Percentiles rank a stretch among this genome's conserved stretches.
phyloP scores from a whole-genome alignment of 2,797 vertebrate genomes.

The Sciurus vulgaris region DNA sequence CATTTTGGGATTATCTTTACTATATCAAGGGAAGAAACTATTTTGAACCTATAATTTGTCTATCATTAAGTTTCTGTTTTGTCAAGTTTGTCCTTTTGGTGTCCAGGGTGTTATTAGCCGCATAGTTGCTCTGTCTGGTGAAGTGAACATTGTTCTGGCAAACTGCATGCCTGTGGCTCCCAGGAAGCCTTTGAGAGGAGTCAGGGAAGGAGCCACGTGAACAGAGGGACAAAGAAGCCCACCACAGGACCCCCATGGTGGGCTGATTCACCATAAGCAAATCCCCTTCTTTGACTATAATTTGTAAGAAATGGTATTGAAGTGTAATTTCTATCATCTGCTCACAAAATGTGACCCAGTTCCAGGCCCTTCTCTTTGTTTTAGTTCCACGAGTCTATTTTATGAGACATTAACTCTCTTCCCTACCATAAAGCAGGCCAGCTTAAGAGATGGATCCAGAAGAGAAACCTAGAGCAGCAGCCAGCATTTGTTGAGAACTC shows the following conservation, averaged over 20 bases:
- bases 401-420: neutral
- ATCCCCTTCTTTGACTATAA: neutral
- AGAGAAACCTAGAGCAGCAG: neutral
- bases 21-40: conserved; percentile 44
- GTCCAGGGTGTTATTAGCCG: neutral
- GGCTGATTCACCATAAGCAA: neutral
- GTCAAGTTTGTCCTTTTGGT: neutral
- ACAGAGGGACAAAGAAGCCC: neutral
- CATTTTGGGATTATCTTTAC: conserved; percentile 3
- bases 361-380: neutral
- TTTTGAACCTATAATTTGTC: conserved; percentile 28
- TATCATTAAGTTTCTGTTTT: neutral
- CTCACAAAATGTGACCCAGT: neutral
- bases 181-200: too few species aligned
- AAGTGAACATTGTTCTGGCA: neutral
- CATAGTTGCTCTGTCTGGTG: neutral
- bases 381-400: neutral
- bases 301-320: neutral
- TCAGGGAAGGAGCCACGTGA: neutral
- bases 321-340: neutral
- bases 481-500: neutral
- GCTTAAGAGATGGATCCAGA: neutral
- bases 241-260: neutral
- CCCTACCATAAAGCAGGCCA: neutral
- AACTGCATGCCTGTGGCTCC: neutral